Evolutionary conservation across 2,797 vertebrate species (phyloP).

Genomic region (Smutsia gigantea): DNA sequence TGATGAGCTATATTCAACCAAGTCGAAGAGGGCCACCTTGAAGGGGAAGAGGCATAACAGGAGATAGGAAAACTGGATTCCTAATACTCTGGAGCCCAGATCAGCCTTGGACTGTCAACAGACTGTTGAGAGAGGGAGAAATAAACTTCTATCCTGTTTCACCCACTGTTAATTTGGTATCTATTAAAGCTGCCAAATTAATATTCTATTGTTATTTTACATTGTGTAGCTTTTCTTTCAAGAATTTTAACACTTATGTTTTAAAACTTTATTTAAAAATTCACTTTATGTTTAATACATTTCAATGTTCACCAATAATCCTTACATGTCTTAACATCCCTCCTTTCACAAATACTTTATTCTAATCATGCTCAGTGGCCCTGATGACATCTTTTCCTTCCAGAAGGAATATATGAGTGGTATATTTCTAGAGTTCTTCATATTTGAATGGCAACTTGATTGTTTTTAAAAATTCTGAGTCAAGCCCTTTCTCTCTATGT

Average conservation of each 20-base stretch:
- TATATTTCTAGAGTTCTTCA: neutral
- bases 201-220: neutral
- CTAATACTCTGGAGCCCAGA: neutral
- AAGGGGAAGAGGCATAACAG: neutral
- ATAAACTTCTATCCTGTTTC: neutral
- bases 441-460: neutral
- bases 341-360: neutral
- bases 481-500: neutral
- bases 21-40: neutral
- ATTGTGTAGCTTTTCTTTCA: neutral
- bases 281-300: neutral
- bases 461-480: neutral
- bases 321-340: neutral
- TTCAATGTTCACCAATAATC: neutral
- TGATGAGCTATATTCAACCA: neutral
- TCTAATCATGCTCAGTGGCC: neutral
- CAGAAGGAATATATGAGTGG: neutral
- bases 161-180: neutral
- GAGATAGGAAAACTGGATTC: neutral
- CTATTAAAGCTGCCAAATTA: neutral
- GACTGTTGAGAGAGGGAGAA: neutral
- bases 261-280: slow-evolving; percentile 28
- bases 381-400: neutral
- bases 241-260: neutral
- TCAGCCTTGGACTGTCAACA: neutral